These are phyloP conservation scores for Acanthosoma haemorrhoidale DNA, from an alignment of 2,888 invertebrate species.

Conservation along the genomic window DNA sequence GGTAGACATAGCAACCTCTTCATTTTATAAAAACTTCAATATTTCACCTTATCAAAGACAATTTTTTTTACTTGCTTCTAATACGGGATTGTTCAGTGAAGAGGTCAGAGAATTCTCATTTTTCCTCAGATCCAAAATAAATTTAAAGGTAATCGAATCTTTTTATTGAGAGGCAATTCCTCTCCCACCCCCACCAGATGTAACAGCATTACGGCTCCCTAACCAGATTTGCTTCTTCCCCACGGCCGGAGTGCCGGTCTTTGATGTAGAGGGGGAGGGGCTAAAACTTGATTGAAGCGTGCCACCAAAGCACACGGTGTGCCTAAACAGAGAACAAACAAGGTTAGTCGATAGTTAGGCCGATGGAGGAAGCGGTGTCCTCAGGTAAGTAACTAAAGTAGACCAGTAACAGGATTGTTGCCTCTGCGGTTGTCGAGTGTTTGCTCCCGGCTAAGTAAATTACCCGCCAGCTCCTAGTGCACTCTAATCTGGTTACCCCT, in stretches of 20 bases:
- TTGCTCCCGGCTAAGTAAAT: background rate
- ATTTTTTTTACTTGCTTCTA: too few relatives aligned
- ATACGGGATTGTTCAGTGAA: too few relatives aligned
- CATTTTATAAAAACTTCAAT: too few relatives aligned
- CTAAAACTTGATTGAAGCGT: slow-evolving; percentile 9
- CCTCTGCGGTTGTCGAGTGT: too few relatives aligned
- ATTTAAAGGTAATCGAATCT: background rate
- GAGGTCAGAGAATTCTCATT: too few relatives aligned
- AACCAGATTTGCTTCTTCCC: background rate
- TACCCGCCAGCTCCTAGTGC: background rate
- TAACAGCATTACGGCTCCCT: background rate
- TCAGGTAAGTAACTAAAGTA: background rate
- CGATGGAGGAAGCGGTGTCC: background rate
- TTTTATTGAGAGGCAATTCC: slow-evolving; percentile 10
- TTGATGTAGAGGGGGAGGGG: background rate
- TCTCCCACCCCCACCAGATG: background rate
- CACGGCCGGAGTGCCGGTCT: background rate
- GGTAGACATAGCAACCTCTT: too few relatives aligned
- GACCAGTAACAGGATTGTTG: background rate
- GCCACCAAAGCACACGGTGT: too few relatives aligned
- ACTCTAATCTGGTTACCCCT: background rate
- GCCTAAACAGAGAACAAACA: slow-evolving; percentile 3
- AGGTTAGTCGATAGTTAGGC: background rate
- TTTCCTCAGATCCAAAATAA: background rate
- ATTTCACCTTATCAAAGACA: too few relatives aligned